Evolutionary conservation across 2,797 vertebrate species (phyloP), one percentile per base, ranked within the genome.

Genomic region (Channa striata): DNA sequence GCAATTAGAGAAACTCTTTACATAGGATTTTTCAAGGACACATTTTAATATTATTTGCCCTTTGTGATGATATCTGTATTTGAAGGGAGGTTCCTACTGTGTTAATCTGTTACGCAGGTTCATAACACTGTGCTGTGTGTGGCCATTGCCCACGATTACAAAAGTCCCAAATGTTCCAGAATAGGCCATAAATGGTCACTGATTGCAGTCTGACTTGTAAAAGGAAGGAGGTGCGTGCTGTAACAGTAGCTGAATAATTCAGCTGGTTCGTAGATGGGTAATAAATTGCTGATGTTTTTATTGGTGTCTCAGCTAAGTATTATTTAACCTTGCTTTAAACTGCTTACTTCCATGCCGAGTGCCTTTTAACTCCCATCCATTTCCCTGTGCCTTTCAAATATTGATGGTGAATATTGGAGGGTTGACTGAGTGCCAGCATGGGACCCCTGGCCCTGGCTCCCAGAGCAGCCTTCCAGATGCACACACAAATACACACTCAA

Each of bases 251-350:
- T 94, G 83, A 91, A 94, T 93, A 84, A 93, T 93, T 93, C 81
- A 93, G 86, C 80, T 83, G 83, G 87, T 90, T 87, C 63, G 84
- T 87, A 90, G 90, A 83, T 77, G 30, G 87, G 87, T 94, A 93
- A 94, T 94, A 94, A 94, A 94, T 93, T 92, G 91, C 82, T 83
- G 85, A 92, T 90, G 88, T 91, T 90, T 93, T 93, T 93, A 93
- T 93, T 93, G 92, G 91, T 93, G 92, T 90, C 90, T 93, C 75
- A 69, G 90, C 91, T 92, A 93, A 95, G 92, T 93, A 93, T 94
- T 93, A 94, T 94, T 95, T 95, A 95, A 94, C 94, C 93, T 92
- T 90, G 86, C 90, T 94, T 93, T 94, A 94, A 94, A 93, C 89
- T 88, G 88, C 89, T 90, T 90, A 87, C 91, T 93, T 94, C 90